A percentile compares a stretch with the other conserved stretches of the same genome.
These are phyloP conservation scores for Channa argus DNA, from an alignment of 2,113 vertebrate species.

Conservation along the genomic window DNA sequence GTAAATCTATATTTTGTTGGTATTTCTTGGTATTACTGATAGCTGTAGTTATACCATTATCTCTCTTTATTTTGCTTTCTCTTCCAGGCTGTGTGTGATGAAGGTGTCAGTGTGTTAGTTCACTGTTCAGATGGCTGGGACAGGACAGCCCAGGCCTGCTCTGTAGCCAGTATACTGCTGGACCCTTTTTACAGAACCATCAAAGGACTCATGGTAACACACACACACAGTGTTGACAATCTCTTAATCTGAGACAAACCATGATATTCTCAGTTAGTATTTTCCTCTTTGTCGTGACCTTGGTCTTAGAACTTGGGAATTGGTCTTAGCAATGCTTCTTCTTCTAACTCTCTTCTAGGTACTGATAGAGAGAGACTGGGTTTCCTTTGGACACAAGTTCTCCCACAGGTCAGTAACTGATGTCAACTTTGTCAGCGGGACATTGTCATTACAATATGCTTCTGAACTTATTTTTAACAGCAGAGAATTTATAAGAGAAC, in stretches of 20 bases:
- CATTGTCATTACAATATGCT: neutral
- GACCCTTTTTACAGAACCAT: conserved; percentile 94
- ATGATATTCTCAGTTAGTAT: neutral
- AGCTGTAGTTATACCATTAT: no score
- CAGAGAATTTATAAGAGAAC: no score
- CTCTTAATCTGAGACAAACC: neutral
- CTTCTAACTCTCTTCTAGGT: conserved; percentile 79
- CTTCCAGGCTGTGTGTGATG: conserved; percentile 91
- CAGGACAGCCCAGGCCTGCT: conserved; percentile 96
- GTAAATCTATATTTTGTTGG: no score
- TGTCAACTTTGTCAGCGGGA: no score
- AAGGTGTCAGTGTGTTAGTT: conserved; percentile 94
- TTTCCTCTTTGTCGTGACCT: neutral
- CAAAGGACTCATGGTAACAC: conserved; percentile 92
- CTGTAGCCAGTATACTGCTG: conserved; percentile 91
- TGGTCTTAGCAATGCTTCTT: neutral
- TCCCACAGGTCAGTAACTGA: conserved; percentile 90
- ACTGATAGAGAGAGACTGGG: conserved; percentile 97
- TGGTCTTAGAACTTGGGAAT: neutral
- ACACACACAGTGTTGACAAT: neutral
- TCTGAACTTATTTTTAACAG: no score
- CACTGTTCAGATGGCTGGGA: conserved; percentile 99
- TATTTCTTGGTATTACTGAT: no score
- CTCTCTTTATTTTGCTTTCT: neutral
- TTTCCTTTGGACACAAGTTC: conserved; percentile 98